Base-by-base conservation (phyloP, 2,113 vertebrate species). In the Notiomystis cincta region DNA sequence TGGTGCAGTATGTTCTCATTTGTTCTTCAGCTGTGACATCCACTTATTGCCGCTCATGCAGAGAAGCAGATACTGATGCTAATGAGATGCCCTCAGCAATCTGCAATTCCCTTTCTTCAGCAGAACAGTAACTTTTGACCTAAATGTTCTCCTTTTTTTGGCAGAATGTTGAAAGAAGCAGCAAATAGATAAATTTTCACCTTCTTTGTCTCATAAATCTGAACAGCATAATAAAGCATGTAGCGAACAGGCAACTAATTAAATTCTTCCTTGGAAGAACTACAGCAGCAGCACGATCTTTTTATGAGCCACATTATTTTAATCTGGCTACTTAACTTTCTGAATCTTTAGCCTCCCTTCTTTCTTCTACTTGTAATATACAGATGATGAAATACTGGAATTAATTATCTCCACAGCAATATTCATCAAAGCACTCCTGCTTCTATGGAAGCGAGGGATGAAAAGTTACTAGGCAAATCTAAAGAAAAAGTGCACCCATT, bases 191-290 rank as follows among this genome's bases (percentile, higher is more conserved):
- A 45, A 31, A 71, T 91, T 75, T 95, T 89, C 62, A 78, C 48
- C 40, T 60, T 88, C 87, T 83, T 47, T 60, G 17, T 91, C 35
- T 81, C 47, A 30, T 53, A 92, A 89, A 87, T 33, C 44, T 82
- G 40, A 83, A 44, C 25, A 84, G 64, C 69, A 53, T 71, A 94
- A 89, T 87, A 70, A 67, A 75, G 20, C 37, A 93, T 64, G 53
- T 28, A 84, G 53, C 0, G 1, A 91, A 60, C 40, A 61, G 73
- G 40, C 73, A 87, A 84, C 27, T 82, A 92, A 95, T 93, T 88
- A 92, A 89, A 92, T 94, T 66, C 19, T 89, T 70, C 42, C 79
- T 61, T 84, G 69, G 64, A 91, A 97, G 65, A 90, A n/a, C 11
- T 79, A 33, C 8, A 47, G 67, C 76, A 88, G 37, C 35, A 89